Evolutionary conservation across 1,140 invertebrate genomes (phyloP), one percentile per base, ranked within the genome.

Genomic region (Anastrepha obliqua): DNA sequence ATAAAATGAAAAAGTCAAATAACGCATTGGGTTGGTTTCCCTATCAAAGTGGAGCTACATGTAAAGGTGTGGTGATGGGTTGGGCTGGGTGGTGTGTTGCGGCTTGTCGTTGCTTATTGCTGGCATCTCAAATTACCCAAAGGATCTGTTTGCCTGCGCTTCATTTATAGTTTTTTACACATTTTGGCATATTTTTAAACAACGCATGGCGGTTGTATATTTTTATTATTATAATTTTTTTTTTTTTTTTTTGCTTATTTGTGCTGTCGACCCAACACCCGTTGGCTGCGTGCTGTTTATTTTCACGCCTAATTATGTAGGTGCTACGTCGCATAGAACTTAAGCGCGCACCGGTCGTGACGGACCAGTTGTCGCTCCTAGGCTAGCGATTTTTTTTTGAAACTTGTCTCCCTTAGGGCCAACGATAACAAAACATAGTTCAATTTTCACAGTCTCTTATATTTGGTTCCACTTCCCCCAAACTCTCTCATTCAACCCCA

Each of bases 231-330:
- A 4, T 70, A 9, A 1, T 11, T 55, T 13, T 51, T 81, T n/a
- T 55, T 13, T 11, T 29, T 11, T 81, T 51, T 11, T 17, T 55
- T 0, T 11, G 6, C 47, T 15, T 81, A 11, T 55, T 81, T 81
- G 3, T 55, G n/a, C 17, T 20, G 7, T 47, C 47, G 0, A 11
- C 51, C 51, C 29, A 29, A 29, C 29, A 44, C 42, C 7, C 9
- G 70, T 51, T 44, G 29, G 15, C 42, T 86, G 85, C 85, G 85
- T 86, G 55, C 7, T 74, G 29, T 74, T 15, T 20, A 60, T 86
- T 62, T 74, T 86, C 59, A 62, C 59, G 85, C 85, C 51, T 59
- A 59, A 15, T 85, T 85, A 59, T 85, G 81, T 44, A 0, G 20
- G n/a, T n/a, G 74, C 4, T 58, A 29, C 6, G 3, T 11, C 8